Evolutionary conservation across 2,113 vertebrate genomes (phyloP).

Genomic region (Notiomystis cincta): DNA sequence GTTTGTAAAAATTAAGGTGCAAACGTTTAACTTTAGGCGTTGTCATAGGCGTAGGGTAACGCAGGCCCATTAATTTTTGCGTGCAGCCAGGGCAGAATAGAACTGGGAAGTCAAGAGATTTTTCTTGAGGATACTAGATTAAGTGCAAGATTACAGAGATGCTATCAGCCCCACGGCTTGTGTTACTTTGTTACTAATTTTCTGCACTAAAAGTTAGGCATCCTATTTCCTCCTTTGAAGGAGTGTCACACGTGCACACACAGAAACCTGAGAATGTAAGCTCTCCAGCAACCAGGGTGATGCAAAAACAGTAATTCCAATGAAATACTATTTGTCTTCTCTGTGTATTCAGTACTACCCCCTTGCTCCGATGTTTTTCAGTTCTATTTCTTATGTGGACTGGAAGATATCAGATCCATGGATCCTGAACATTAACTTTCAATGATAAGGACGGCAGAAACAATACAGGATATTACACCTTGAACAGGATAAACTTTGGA

Average conservation of each 20-base stretch:
- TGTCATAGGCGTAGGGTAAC: fast-evolving
- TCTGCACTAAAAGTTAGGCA: background rate
- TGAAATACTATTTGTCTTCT: background rate
- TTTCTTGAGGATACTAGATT: background rate
- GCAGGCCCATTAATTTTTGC: background rate
- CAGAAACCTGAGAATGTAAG: background rate
- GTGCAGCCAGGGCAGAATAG: background rate
- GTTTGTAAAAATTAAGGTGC: background rate
- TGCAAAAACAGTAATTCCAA: background rate
- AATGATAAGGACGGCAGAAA: background rate
- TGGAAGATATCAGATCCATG: background rate
- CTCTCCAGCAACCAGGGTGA: background rate
- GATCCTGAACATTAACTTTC: background rate
- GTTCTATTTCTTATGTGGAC: background rate
- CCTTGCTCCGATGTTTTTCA: background rate
- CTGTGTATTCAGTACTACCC: background rate
- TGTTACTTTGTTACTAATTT: background rate
- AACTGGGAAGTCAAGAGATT: background rate
- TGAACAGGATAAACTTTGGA: background rate
- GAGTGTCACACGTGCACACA: background rate
- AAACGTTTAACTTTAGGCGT: no score
- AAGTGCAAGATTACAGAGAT: background rate
- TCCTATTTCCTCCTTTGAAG: background rate
- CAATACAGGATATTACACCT: background rate
- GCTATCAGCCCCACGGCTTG: background rate